Percentiles rank a stretch among this genome's conserved stretches.
Conservation (phyloP, 2,888 invertebrate species). For the Petrolisthes cinctipes region DNA sequence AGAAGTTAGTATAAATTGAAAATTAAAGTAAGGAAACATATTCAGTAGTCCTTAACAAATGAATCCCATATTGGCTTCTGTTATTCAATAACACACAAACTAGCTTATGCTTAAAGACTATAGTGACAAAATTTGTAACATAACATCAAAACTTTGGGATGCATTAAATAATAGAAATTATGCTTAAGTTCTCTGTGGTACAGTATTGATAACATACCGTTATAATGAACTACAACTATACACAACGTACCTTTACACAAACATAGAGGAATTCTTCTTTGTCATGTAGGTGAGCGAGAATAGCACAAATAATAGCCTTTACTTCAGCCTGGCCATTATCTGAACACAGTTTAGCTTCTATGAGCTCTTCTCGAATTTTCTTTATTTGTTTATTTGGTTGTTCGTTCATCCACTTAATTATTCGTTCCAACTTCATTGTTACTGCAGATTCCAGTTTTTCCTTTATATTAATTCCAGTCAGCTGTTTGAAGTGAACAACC, state of each 20-base stretch:
- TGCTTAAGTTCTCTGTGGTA: too few species aligned
- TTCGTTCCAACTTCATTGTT: not conserved
- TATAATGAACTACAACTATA: not conserved
- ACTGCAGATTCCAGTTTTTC: constrained; percentile 14
- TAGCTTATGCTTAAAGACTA: too few species aligned
- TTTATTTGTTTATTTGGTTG: not conserved
- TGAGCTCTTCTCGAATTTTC: constrained; percentile 5
- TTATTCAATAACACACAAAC: too few species aligned
- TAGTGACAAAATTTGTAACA: not conserved
- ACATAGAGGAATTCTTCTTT: constrained; percentile 11
- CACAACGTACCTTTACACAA: not conserved
- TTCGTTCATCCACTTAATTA: constrained; percentile 19
- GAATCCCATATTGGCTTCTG: too few species aligned
- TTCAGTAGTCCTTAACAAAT: too few species aligned
- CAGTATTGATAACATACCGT: too few species aligned
- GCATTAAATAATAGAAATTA: not conserved
- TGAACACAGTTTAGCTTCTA: not conserved
- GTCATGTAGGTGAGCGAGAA: not conserved
- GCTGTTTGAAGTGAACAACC: constrained; percentile 32
- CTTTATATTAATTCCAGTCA: constrained; percentile 20
- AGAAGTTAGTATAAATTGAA: not conserved
- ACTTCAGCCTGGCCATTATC: not conserved
- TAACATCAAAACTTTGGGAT: not conserved
- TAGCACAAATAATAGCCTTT: not conserved
- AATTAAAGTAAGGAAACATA: not conserved